A percentile compares a stretch with the other conserved stretches of the same genome.
These are phyloP conservation scores for Drosophila mimetica DNA, from an alignment of 2,888 invertebrate species.

Conservation along the genomic window DNA sequence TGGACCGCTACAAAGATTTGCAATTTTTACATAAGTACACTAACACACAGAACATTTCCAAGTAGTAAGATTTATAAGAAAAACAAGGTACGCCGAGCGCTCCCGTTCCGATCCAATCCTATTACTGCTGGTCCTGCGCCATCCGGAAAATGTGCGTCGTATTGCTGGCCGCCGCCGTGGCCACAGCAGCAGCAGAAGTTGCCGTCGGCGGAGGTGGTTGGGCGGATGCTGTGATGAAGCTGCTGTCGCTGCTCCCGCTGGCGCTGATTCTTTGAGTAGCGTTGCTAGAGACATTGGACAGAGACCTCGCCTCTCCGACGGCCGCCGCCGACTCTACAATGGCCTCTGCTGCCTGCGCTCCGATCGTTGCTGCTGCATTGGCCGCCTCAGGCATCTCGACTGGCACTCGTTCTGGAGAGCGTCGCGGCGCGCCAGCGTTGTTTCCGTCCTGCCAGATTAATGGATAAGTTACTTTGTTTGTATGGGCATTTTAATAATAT, in stretches of 20 bases:
- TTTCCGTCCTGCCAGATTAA: slow-evolving; percentile 55
- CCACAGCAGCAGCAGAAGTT: slow-evolving; percentile 75
- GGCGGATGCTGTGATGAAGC: slow-evolving; percentile 56
- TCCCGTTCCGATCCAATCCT: slow-evolving; percentile 6
- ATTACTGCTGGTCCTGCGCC: slow-evolving; percentile 71
- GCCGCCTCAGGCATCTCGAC: slow-evolving; percentile 32
- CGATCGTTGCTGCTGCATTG: slow-evolving; percentile 14
- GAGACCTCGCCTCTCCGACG: slow-evolving; percentile 32
- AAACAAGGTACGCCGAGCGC: slow-evolving; percentile 35
- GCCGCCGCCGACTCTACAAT: slow-evolving; percentile 40
- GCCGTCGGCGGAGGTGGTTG: slow-evolving; percentile 70
- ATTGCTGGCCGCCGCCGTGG: slow-evolving; percentile 80
- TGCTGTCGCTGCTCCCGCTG: slow-evolving; percentile 55
- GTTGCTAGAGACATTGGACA: slow-evolving; percentile 5
- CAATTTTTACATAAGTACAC: slow-evolving; percentile 80
- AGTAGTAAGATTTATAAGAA: slow-evolving; percentile 46
- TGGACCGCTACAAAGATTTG: slow-evolving; percentile 46
- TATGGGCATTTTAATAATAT: too few relatives aligned
- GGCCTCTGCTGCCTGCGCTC: slow-evolving; percentile 26
- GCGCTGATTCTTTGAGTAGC: slow-evolving; percentile 6
- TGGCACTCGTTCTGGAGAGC: slow-evolving; percentile 53
- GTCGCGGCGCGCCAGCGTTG: slow-evolving; percentile 45
- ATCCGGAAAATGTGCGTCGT: slow-evolving; percentile 78
- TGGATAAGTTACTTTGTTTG: neutral
- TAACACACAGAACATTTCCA: slow-evolving; percentile 64